Base-by-base conservation (phyloP, 2,888 invertebrate genomes). In the Drosophila phalerata region DNA sequence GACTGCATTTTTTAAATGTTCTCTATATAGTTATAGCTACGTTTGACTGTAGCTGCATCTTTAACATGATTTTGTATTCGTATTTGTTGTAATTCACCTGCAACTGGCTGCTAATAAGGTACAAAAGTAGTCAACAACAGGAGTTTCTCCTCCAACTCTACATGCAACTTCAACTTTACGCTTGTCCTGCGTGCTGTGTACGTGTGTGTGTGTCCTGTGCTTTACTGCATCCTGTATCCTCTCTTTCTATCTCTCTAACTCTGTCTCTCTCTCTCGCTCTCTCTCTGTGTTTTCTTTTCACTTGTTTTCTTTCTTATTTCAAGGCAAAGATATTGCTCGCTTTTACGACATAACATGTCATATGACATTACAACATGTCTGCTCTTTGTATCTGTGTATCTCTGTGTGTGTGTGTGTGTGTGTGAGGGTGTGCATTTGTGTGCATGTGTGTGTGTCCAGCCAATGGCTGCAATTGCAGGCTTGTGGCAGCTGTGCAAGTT, bases 331-430 rank as follows among this genome's bases (percentile, higher is more conserved):
- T 83, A 83, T 85, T 83, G 83, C 83, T 83, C 81, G 67, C 84
- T 83, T 84, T 84, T 84, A 85, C 82, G 82, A 82, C 78, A 81
- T 82, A 85, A 87, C 87, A 87, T 85, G 87, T 85, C 85, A 85
- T 85, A 82, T 82, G 87, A 82, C 79, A 85, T 85, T 85, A 80
- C 82, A 85, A 74, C 80, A 86, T 85, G 83, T 81, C 85, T 64
- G 64, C 63, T 38, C 56, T 49, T 10, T 71, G 76, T 86, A 78
- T 79, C 77, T 78, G 66, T 64, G 34, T 43, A 53, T 58, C 38
- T 15, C 22, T 30, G 17, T 47, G 22, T 64, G 49, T 56, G 34
- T 51, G 19, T 30, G 38, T 30, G 19, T 52, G 38, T 45, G 48
- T 64, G 55, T 57, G 48, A n/a, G n/a, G n/a, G n/a, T n/a, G n/a